Base-by-base conservation (phyloP, 1,140 invertebrate genomes). In the Dendrolimus kikuchii region DNA sequence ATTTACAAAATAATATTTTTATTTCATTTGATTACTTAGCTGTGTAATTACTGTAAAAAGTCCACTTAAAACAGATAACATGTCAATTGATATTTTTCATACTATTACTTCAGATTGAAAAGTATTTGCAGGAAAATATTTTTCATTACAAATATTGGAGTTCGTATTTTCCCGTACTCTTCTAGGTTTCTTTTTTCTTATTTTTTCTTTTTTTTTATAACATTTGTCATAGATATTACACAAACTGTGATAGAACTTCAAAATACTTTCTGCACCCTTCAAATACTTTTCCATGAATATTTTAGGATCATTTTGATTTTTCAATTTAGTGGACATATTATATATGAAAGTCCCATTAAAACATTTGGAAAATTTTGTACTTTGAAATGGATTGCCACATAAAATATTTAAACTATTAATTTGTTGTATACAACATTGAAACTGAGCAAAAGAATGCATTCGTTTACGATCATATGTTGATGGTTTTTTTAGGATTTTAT, bases 321-420 rank as follows among this genome's bases (percentile, higher is more conserved):
- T 87, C 48, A 93, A 83, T 63, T 90, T 89, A 47, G 79, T 69
- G 61, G 89, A 91, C 6, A 93, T 78, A 88, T 95, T 94, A 64
- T 95, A 95, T 4, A 93, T 62, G 70, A 94, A 91, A 5, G 92
- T 92, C 0, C 93, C 93, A 82, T 93, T 92, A 60, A 89, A 93
- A 47, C 91, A 85, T 62, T 90, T 88, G 45, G 85, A 88, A 68
- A 92, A 87, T 41, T 80, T 76, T 40, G 88, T 87, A 64, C 78
- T 71, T 53, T 81, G 59, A 62, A 90, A 91, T 0, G 91, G 91
- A 58, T 77, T 81, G 36, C 85, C 72, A n/a, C 94, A 82, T 36
- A 95, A 65, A 1, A 78, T 78, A 86, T 95, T 95, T 9, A 95
- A 81, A 55, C 89, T 81, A 59, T 90, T 90, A 2, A 90, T 70